Evolutionary conservation across 2,888 invertebrate genomes (phyloP), one percentile per base, ranked within the genome.

Genomic region (Lasioglossum villosulum): DNA sequence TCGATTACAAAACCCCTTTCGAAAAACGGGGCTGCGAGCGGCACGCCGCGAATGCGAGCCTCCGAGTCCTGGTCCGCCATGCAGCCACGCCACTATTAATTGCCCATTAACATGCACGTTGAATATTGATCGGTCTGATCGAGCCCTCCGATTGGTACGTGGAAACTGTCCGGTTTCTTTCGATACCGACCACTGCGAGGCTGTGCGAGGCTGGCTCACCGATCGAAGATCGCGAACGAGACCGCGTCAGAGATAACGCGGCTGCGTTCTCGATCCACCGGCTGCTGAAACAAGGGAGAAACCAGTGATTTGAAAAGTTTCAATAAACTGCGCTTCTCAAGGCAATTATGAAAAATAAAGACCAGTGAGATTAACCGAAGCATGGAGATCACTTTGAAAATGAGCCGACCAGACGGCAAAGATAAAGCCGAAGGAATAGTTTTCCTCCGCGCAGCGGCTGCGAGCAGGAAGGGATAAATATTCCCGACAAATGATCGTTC

Each of bases 41-140:
- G 92, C 90, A 92, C 89, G 92, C 90, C 80, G 86, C 89, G 90
- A 89, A 92, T 90, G 92, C 92, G 72, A 91, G 88, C 89, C 90
- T 89, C 88, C 78, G 80, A 70, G 87, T 48, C 78, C 34, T 37
- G 82, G 66, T 86, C 48, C 66, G 66, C 34, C 63, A 48, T 30
- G 82, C 88, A 84, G 86, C 78, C 52, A 84, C 82, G 89, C 85
- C 84, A 74, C 84, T 91, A 89, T 92, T 92, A 92, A 93, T 92
- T 90, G 87, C 78, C 88, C 92, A 92, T 93, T 93, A 94, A 92
- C 90, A 94, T 93, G 93, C 91, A 89, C 90, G 80, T 90, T 92
- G 93, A 92, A 94, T 93, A 91, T 93, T 91, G 91, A 93, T 93
- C 87, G 91, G 87, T 85, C 86, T 86, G 59, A 80, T 80, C 75